Evolutionary conservation across 2,888 invertebrate genomes (phyloP), one percentile per base, ranked within the genome.

Genomic region (Drosophila suboccidentalis): DNA sequence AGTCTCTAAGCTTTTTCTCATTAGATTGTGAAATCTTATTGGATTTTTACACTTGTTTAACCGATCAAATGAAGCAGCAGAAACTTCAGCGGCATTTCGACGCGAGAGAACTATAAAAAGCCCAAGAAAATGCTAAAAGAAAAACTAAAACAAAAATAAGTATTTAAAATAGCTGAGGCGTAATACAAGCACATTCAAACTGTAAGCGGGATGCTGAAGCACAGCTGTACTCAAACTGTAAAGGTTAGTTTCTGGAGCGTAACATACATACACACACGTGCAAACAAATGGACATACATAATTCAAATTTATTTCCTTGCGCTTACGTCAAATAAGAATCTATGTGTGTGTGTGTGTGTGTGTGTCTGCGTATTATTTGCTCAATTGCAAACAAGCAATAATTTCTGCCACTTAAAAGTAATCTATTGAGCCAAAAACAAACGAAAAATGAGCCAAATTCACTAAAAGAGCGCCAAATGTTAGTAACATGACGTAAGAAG

Each of bases 241-340:
- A 19, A 2, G 39, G 38, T 36, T 55, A n/a, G n/a, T 44, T 19
- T 58, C 17, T 61, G 22, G 32, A 64, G 39, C 17, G 13, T 53
- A n/a, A 3, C 43, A 11, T 15, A 51, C 15, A 38, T 2, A 50
- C 6, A 59, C 39, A 15, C 6, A 39, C 9, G n/a, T 13, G 22
- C 10, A n/a, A 5, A 41, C 11, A 8, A 4, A 54, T 10, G 32
- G 9, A 46, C 36, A 59, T 44, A 39, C 36, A 66, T 50, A 61
- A 65, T 63, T 64, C 19, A 54, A 53, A 70, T 65, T 51, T 32
- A 46, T 58, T 68, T 57, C 51, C 58, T 50, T 46, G 15, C 26
- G 64, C 64, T 76, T 71, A 80, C 87, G 81, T 86, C 82, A 89
- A 83, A 64, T 34, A 32, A 22, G 11, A 13, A 13, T 51, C 36